These are phyloP conservation scores for Athene noctua DNA, from an alignment of 2,113 vertebrate genomes.

Conservation along the genomic window DNA sequence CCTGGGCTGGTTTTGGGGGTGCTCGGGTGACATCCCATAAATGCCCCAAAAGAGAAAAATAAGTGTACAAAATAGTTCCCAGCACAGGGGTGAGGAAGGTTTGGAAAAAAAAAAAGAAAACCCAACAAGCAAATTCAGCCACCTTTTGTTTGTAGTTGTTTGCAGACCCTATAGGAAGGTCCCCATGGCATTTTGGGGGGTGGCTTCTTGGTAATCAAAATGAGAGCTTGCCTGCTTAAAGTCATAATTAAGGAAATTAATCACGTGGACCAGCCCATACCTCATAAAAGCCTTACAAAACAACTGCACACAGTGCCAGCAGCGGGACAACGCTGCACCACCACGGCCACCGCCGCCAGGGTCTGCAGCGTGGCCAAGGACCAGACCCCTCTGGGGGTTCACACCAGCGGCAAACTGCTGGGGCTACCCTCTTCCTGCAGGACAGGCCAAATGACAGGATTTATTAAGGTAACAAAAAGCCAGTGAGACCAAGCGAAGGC, in stretches of 20 bases:
- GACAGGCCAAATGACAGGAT: background rate
- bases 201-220: background rate
- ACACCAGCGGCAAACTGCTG: accelerated
- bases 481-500: background rate
- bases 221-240: background rate
- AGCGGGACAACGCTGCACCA: background rate
- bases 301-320: accelerated
- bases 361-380: accelerated
- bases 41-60: background rate
- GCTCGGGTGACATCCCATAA: background rate
- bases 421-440: background rate
- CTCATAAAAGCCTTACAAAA: background rate
- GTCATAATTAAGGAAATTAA: background rate
- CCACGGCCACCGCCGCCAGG: accelerated
- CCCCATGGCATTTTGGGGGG: background rate
- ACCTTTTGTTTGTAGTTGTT: background rate
- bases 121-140: background rate
- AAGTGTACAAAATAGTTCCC: background rate
- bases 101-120: background rate
- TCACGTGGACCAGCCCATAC: background rate
- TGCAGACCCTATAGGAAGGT: background rate
- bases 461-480: background rate
- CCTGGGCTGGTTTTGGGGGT: accelerated
- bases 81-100: background rate
- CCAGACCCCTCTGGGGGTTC: accelerated